Evolutionary conservation across 2,797 vertebrate species (phyloP).

Genomic region (Sebastes hopkinsi): DNA sequence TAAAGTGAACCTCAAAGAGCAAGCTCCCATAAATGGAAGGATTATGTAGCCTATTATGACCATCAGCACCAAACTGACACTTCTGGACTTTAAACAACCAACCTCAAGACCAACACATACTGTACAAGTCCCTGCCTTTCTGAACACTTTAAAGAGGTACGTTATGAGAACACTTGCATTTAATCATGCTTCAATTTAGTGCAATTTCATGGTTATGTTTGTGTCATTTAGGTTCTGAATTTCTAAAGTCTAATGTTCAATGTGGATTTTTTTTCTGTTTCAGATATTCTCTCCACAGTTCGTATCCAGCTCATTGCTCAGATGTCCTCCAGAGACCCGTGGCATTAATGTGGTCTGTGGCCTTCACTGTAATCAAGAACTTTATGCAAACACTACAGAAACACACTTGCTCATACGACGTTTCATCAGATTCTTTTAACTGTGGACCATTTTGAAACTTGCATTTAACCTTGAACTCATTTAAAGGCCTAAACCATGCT

Average conservation of each 20-base stretch:
- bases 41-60: constrained; percentile 4
- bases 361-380: constrained; percentile 30
- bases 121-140: constrained; percentile 25
- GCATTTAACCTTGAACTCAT: constrained; percentile 43
- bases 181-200: neutral
- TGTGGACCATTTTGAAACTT: constrained; percentile 38
- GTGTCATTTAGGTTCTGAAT: neutral
- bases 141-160: constrained; percentile 44
- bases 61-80: constrained; percentile 14
- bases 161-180: neutral
- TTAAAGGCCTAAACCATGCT: constrained; percentile 60
- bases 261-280: constrained; percentile 31
- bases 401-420: neutral
- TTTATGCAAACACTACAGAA: constrained; percentile 46
- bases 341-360: constrained; percentile 20
- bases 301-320: constrained; percentile 23
- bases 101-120: constrained; percentile 32
- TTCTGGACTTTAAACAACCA: constrained; percentile 22
- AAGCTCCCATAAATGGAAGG: neutral
- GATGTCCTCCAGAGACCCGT: constrained; percentile 50
- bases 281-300: constrained; percentile 18
- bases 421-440: constrained; percentile 24
- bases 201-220: neutral
- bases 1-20: neutral
- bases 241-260: neutral